phyloP scores from a whole-genome alignment of 2,888 invertebrate species.

The Stramonita haemastoma region DNA sequence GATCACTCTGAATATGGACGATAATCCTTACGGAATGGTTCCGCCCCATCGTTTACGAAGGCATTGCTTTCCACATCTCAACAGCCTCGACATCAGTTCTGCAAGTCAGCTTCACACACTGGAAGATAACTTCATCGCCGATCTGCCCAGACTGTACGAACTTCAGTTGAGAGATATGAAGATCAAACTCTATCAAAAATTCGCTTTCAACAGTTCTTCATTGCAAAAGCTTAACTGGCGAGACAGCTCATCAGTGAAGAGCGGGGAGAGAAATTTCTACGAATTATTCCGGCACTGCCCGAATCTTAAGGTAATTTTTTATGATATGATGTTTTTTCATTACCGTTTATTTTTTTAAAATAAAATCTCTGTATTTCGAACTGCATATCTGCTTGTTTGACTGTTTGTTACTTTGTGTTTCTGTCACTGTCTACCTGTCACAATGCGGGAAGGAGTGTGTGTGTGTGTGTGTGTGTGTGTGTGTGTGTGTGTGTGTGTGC shows the following conservation, averaged over 20 bases:
- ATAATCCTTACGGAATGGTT: not conserved
- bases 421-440: not conserved
- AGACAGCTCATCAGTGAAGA: not conserved
- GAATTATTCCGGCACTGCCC: constrained; percentile 9
- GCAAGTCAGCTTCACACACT: not conserved
- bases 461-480: not conserved
- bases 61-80: constrained; percentile 19
- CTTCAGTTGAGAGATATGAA: constrained; percentile 10
- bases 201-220: constrained; percentile 38
- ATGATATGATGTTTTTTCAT: not conserved
- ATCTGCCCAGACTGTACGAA: constrained; percentile 18
- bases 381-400: not conserved
- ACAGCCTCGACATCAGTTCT: constrained; percentile 30
- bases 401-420: not conserved
- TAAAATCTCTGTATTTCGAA: not conserved
- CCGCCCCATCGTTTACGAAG: not conserved
- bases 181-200: not conserved
- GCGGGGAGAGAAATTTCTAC: too few species aligned
- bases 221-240: not conserved
- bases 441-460: not conserved
- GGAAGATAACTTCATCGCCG: constrained; percentile 35
- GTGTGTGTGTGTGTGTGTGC: not conserved
- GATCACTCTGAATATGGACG: not conserved
- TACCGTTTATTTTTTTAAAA: too few species aligned
- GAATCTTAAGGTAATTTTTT: constrained; percentile 18